Base-by-base conservation (phyloP, 2,797 vertebrate genomes). In the Bradypodion ventrale region DNA sequence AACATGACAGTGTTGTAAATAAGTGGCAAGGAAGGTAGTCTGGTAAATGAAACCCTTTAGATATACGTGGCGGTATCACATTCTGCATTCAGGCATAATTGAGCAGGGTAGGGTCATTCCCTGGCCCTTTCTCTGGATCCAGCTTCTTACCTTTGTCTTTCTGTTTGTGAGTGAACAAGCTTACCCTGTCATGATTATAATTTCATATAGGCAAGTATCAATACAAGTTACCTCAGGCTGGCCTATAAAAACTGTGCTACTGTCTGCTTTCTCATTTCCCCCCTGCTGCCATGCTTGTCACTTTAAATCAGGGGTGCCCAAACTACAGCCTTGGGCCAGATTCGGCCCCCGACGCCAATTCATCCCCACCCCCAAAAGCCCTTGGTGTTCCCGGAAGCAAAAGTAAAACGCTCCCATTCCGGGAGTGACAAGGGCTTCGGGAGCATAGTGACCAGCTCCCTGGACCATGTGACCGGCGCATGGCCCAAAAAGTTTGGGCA, bases 181-280 rank as follows among this genome's bases (percentile, higher is more conserved):
- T 72, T 66, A 37, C n/a, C 44, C 13, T 40, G 32, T 37, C 74
- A 69, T 40, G 75, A 68, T 83, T 32, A 77, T 77, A 59, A 77
- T 76, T 66, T 77, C 69, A 44, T 77, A 66, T 16, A 37, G 44
- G 62, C 77, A 78, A 72, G 68, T 37, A 40, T 68, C 69, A 62
- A 56, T 44, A 46, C 69, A 46, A 29, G 29, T 73, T 79, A 52
- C 60, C 59, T 73, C 60, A 23, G 77, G 83, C 68, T 84, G 59
- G 77, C 59, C 76, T 84, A n/a, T 52, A 81, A 76, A 73, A 84
- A 37, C 75, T 29, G 27, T 85, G n/a, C 52, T 69, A 32, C 40
- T 35, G 52, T 69, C 32, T 70, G 76, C 21, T 76, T 85, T 66
- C 25, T 63, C 42, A 52, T 60, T 32, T 29, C 73, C 59, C 69